These are phyloP conservation scores for Prosapia bicincta DNA, from an alignment of 2,888 invertebrate species.

Conservation along the genomic window DNA sequence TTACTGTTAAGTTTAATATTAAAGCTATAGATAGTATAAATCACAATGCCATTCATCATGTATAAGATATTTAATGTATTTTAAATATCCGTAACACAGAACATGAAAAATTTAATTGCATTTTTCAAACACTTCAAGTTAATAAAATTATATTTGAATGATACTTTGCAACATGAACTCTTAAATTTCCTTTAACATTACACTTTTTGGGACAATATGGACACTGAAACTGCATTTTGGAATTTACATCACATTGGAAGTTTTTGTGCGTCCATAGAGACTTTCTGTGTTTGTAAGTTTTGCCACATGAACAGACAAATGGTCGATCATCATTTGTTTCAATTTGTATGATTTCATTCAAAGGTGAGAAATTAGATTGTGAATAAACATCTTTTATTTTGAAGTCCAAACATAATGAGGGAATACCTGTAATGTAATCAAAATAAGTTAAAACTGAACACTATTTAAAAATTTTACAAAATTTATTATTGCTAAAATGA, in stretches of 20 bases:
- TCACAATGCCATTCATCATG: too few species aligned
- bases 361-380: not conserved
- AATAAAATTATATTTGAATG: not conserved
- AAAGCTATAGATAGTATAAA: too few species aligned
- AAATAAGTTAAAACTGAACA: not conserved
- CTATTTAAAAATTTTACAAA: not conserved
- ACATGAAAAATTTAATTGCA: too few species aligned
- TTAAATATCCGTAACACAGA: too few species aligned
- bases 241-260: conserved; percentile 35
- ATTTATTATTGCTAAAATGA: too few species aligned
- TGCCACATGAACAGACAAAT: conserved; percentile 20
- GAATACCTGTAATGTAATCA: not conserved
- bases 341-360: not conserved
- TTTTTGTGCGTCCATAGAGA: conserved; percentile 31
- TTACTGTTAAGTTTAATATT: too few species aligned
- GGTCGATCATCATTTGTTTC: not conserved
- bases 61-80: too few species aligned
- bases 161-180: not conserved
- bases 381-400: not conserved
- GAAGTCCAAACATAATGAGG: not conserved
- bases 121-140: too few species aligned
- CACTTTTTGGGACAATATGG: conserved; percentile 27
- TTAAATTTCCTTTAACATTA: not conserved
- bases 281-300: conserved; percentile 15
- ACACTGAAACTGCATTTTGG: conserved; percentile 33